Evolutionary conservation across 2,113 vertebrate genomes (phyloP), one percentile per base, ranked within the genome.

Genomic region (Bombycilla garrulus): DNA sequence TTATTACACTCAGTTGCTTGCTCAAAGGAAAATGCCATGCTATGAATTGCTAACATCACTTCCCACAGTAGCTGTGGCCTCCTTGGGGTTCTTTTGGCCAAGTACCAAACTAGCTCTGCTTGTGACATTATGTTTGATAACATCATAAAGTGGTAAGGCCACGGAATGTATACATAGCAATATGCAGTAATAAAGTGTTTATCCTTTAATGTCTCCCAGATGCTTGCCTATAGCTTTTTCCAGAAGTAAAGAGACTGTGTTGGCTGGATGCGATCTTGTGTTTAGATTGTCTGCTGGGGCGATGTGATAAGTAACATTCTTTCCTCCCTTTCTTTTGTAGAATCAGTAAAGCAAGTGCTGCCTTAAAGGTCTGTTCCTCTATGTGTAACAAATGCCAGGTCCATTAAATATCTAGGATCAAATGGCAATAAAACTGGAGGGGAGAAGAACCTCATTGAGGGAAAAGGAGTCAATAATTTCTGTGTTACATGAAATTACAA

Each of bases 91-190:
- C 38, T 94, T 91, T 88, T 77, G 81, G 71, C 62, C 38, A 56
- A 66, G 23, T 74, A 83, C 85, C 87, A 95, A 90, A 67, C 9
- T 26, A 77, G 4, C 22, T 86, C n/a, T 83, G 33, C 62, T 73
- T 90, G 24, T 92, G 87, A 88, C 81, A 81, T 95, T 93, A 92
- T 94, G 81, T 90, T 96, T 96, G 74, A 94, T 96, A 86, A 82
- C 74, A 74, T 51, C 79, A 48, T 94, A 92, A 95, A 95, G 47
- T 35, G 35, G 47, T 81, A 83, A 77, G 74, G 24, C 42, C 2
- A 1, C n/a, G 44, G 67, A 95, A 93, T 66, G 50, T 93, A 91
- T 88, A 94, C 71, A 83, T 50, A 80, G 45, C 66, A 80, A 26
- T 58, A 86, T 71, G n/a, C 38, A 44, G 67, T 81, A 88, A 88